Conservation (phyloP, 2,113 vertebrate species). For the Chaetodon trifascialis region DNA sequence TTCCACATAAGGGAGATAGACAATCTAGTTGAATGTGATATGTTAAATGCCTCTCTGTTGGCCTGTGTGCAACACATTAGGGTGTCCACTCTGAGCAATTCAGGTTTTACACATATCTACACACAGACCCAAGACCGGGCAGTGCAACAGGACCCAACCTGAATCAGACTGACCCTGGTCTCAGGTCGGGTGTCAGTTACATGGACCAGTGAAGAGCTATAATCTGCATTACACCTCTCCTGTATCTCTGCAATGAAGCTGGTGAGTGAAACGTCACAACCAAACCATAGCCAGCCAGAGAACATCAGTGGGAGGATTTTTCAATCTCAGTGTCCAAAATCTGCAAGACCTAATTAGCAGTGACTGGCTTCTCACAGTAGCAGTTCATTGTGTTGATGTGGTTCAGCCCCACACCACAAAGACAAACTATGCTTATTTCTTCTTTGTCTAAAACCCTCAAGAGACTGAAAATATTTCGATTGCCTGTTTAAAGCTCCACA, state of each 20-base stretch:
- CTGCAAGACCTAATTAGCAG: slow-evolving; percentile 27
- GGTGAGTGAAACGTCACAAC: background rate
- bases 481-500: slow-evolving; percentile 25
- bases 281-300: background rate
- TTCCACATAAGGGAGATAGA: background rate
- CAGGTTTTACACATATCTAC: background rate
- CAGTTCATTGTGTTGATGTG: slow-evolving; percentile 27
- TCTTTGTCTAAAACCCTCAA: slow-evolving; percentile 32
- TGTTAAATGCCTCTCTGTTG: background rate
- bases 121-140: background rate
- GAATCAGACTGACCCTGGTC: background rate
- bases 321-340: background rate
- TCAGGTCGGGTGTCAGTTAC: too few species aligned
- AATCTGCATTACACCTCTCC: background rate
- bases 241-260: background rate
- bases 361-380: background rate
- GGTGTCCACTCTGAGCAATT: background rate
- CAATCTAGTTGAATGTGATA: background rate
- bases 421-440: slow-evolving; percentile 14
- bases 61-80: background rate
- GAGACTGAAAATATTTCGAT: slow-evolving; percentile 40
- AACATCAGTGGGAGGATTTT: slow-evolving; percentile 8
- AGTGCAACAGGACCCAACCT: background rate
- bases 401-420: slow-evolving; percentile 19
- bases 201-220: background rate